Conservation (phyloP, 2,888 invertebrate species). For the Lepidocyrtinus sp. region DNA sequence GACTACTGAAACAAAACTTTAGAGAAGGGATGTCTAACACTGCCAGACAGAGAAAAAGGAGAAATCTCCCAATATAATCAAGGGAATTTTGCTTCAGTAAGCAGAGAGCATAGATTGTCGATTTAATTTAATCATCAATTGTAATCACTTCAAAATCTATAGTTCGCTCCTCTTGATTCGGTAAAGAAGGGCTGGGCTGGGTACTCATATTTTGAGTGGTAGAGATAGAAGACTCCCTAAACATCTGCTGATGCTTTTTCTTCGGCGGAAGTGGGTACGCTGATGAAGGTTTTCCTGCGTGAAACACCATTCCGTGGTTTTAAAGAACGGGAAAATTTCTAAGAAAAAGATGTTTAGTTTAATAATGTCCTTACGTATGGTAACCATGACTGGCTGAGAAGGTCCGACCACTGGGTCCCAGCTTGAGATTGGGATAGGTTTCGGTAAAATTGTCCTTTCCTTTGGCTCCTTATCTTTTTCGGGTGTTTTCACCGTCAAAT, state of each 20-base stretch:
- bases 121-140: constrained; percentile 55
- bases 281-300: not conserved
- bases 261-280: constrained; percentile 62
- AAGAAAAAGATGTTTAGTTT: too few species aligned
- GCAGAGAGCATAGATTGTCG: too few species aligned
- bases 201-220: too few species aligned
- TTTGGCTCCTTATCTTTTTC: constrained; percentile 33
- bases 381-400: not conserved
- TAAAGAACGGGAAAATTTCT: too few species aligned
- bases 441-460: not conserved
- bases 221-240: not conserved
- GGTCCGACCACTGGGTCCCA: constrained; percentile 2
- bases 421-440: not conserved
- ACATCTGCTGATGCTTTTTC: constrained; percentile 54
- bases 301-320: not conserved
- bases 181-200: too few species aligned
- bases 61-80: too few species aligned
- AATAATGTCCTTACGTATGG: not conserved
- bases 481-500: constrained; percentile 65
- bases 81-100: too few species aligned
- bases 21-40: too few species aligned
- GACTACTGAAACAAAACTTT: too few species aligned
- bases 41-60: too few species aligned
- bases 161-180: constrained; percentile 22
- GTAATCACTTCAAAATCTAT: constrained; percentile 65